These are phyloP conservation scores for Euphydryas editha DNA, from an alignment of 2,888 invertebrate species.

Conservation along the genomic window DNA sequence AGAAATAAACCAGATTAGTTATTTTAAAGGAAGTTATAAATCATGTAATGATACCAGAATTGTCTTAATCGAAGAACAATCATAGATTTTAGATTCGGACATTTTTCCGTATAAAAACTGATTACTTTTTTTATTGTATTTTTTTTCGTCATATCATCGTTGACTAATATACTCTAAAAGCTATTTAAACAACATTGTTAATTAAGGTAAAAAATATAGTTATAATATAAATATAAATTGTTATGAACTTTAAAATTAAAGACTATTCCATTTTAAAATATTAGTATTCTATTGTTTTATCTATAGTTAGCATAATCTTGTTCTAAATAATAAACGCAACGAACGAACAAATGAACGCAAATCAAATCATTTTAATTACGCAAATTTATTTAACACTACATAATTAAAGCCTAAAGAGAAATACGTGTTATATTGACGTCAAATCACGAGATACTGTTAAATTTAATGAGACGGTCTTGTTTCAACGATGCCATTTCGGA, in stretches of 20 bases:
- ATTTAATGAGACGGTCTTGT: constrained; percentile 26
- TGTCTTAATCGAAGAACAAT: not conserved
- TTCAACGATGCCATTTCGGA: constrained; percentile 17
- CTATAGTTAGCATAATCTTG: too few species aligned
- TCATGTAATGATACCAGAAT: not conserved
- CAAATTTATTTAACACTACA: not conserved
- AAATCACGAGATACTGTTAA: constrained; percentile 16
- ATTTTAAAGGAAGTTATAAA: not conserved
- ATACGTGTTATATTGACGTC: not conserved
- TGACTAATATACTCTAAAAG: not conserved
- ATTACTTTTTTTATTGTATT: not conserved
- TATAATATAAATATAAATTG: too few species aligned
- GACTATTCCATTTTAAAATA: too few species aligned
- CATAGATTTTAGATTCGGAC: not conserved
- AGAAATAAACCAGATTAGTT: not conserved
- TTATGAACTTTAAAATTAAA: too few species aligned
- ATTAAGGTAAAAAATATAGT: too few species aligned
- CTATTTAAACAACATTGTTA: too few species aligned
- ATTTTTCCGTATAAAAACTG: not conserved
- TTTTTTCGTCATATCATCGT: not conserved
- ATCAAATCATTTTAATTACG: not conserved
- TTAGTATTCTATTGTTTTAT: too few species aligned
- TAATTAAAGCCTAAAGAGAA: not conserved
- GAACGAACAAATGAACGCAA: too few species aligned
- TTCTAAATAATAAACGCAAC: too few species aligned